Percentiles rank a stretch among this genome's conserved stretches.
Evolutionary conservation across 2,113 vertebrate genomes (phyloP).

Genomic region (Lepus europaeus): DNA sequence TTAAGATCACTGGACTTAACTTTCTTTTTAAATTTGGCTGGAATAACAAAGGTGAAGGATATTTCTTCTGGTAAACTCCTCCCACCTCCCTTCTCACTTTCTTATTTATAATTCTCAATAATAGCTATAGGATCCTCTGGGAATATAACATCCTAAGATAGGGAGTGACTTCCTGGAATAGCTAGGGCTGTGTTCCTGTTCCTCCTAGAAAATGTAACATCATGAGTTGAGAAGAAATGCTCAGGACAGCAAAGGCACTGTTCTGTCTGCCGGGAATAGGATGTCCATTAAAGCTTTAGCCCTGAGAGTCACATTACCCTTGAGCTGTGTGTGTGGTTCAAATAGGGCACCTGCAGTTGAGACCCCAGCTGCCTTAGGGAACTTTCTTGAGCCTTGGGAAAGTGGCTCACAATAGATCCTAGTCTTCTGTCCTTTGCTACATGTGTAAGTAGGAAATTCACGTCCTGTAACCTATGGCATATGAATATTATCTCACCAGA

Average conservation of each 20-base stretch:
- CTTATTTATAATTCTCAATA: not conserved
- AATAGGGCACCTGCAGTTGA: not conserved
- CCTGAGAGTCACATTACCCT: not conserved
- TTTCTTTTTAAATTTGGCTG: slow-evolving; percentile 28
- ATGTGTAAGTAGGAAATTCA: not conserved
- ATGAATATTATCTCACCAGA: not conserved
- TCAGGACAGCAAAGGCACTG: not conserved
- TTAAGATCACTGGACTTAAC: not conserved
- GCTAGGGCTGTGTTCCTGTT: not conserved
- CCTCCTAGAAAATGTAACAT: not conserved
- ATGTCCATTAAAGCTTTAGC: not conserved
- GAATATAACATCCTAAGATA: not conserved
- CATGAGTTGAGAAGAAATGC: not conserved
- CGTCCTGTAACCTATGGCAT: not conserved
- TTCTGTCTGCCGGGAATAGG: not conserved
- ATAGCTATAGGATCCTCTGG: not conserved
- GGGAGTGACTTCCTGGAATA: not conserved
- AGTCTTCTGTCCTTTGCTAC: not conserved
- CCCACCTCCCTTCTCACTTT: not conserved
- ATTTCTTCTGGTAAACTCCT: not conserved
- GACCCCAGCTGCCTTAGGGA: not conserved
- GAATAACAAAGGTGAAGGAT: not conserved
- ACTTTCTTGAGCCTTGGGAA: not conserved
- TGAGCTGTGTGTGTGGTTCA: not conserved
- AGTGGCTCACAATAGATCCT: not conserved